Base-by-base conservation (phyloP, 2,888 invertebrate genomes). In the Phlogophora meticulosa region DNA sequence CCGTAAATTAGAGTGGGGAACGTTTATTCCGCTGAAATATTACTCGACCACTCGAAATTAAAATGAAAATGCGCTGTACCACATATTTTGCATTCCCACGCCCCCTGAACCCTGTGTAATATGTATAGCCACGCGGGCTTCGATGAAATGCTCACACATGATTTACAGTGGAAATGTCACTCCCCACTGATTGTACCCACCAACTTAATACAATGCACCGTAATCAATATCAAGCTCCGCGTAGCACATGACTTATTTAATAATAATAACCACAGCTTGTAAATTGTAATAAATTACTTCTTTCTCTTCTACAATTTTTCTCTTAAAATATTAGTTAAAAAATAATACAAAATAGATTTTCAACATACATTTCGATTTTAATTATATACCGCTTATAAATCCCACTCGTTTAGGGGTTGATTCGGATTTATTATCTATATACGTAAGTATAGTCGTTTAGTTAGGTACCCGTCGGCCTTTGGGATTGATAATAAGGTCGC, bases 121-220 rank as follows among this genome's bases (percentile, higher is more conserved):
- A 80, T 75, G 83, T 81, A 83, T 75, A 84, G 49, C 82, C 81
- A 82, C 59, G 67, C 61, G 82, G 85, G 87, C 87, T 84, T 79
- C 85, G 83, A 89, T 87, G 75, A 82, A 76, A 71, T 73, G 86
- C 82, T 85, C 86, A 84, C 85, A 85, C 86, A 87, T 90, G 90
- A 90, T 91, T 91, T 90, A 88, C 85, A 83, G 84, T 75, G 78
- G 75, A 84, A 87, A 88, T 88, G 88, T 86, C 83, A 83, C 84
- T 81, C 85, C 51, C 62, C 71, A 57, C 79, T 73, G 58, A 72
- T 59, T 68, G 63, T 43, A 42, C 48, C 59, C 46, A 66, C 69
- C 61, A 72, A 38, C 51, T 32, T 55, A 68, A 70, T 72, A 55
- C 49, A 57, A 60, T 72, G 55, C 46, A 61, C 40, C 17, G 34